Percentiles rank a stretch among this genome's conserved stretches.
These are phyloP conservation scores for Epinotia brunnichana DNA, from an alignment of 2,888 invertebrate genomes.

Conservation along the genomic window DNA sequence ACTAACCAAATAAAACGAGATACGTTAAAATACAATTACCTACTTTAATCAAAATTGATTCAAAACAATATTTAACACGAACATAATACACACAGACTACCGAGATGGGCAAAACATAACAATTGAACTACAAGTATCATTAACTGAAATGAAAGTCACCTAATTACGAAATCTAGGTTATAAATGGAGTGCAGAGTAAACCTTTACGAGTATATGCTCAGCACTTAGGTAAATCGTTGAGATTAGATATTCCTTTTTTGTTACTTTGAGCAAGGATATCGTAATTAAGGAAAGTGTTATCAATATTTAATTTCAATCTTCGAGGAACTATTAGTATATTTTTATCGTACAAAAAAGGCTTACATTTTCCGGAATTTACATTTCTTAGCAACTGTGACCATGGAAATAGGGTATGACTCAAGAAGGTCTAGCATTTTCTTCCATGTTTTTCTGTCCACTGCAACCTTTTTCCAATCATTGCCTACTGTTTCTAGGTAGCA, in stretches of 20 bases:
- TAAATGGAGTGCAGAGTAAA: constrained; percentile 19
- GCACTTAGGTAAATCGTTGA: constrained; percentile 7
- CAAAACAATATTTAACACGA: no score
- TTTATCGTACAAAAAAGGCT: neutral
- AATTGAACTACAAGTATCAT: neutral
- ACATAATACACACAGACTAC: neutral
- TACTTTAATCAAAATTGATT: no score
- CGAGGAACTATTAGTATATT: no score
- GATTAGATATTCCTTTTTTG: neutral
- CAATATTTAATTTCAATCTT: neutral
- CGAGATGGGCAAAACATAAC: neutral
- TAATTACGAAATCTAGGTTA: constrained; percentile 33
- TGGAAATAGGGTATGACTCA: no score
- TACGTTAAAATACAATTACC: no score
- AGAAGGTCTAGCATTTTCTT: no score
- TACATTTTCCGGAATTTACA: neutral
- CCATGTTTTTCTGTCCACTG: no score
- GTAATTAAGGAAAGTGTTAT: neutral
- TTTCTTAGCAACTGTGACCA: no score
- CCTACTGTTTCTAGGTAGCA: no score
- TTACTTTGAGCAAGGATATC: neutral
- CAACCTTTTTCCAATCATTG: no score
- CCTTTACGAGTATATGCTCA: constrained; percentile 17
- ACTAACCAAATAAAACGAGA: no score
- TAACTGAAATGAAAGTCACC: constrained; percentile 13